phyloP scores from a whole-genome alignment of 64 coral and sea anemone genomes.

The Cladopsammia gracilis region DNA sequence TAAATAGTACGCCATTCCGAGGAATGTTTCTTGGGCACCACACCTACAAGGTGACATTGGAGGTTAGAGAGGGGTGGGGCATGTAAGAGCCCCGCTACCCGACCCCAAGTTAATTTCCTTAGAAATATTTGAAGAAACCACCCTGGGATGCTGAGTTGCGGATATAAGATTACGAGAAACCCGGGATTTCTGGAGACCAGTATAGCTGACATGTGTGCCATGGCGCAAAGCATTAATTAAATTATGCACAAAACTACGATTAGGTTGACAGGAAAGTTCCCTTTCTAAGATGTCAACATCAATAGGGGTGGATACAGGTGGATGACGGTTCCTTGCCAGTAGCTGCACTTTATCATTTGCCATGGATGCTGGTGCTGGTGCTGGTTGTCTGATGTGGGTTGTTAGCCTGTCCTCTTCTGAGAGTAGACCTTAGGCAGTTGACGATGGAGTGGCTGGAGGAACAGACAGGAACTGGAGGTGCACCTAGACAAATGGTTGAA shows the following conservation, averaged over 20 bases:
- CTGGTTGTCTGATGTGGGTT: neutral
- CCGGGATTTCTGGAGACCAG: neutral
- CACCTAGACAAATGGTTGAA: neutral
- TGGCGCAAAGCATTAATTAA: neutral
- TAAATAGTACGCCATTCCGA: constrained; percentile 37
- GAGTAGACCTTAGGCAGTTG: no score
- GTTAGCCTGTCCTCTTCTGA: no score
- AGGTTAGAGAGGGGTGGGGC: constrained; percentile 10
- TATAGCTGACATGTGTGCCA: constrained; percentile 13
- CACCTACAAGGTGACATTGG: constrained; percentile 6
- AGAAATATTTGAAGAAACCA: neutral
- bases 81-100: constrained; percentile 10
- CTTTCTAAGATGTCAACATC: neutral
- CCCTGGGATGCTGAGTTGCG: neutral
- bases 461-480: neutral
- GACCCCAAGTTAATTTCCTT: constrained; percentile 18
- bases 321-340: neutral
- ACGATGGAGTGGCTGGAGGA: no score
- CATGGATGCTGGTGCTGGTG: neutral
- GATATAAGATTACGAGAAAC: constrained; percentile 10
- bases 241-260: neutral
- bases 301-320: neutral
- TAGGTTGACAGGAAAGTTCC: neutral
- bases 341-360: neutral
- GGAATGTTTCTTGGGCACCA: constrained; percentile 25